These are phyloP conservation scores for Thomomys bottae DNA, from an alignment of 2,113 vertebrate species.

Conservation along the genomic window DNA sequence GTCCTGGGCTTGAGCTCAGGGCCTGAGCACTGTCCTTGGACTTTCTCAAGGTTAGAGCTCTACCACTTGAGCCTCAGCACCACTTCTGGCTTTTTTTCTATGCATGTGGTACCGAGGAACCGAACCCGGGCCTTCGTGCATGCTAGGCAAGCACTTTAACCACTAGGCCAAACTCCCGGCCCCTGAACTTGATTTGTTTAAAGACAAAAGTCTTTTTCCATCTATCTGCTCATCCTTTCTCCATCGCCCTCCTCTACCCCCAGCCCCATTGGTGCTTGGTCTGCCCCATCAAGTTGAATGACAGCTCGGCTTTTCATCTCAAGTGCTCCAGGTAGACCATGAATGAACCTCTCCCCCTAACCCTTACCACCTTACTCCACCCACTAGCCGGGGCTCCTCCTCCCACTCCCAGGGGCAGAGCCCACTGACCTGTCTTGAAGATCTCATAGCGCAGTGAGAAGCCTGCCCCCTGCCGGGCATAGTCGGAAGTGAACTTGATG, in stretches of 20 bases:
- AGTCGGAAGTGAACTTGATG: slow-evolving; percentile 98
- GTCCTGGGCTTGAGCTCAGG: too few species aligned
- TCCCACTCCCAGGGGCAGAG: neutral
- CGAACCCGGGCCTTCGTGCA: too few species aligned
- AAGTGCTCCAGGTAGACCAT: too few species aligned
- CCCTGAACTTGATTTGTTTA: too few species aligned
- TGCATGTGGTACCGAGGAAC: too few species aligned
- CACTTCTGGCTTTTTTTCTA: too few species aligned
- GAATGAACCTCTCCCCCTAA: neutral
- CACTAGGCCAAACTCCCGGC: too few species aligned
- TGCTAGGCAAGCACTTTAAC: too few species aligned
- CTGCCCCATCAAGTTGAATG: neutral
- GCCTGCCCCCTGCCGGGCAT: slow-evolving; percentile 97
- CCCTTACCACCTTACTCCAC: neutral
- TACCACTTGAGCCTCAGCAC: too few species aligned
- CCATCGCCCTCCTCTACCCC: rapidly evolving
- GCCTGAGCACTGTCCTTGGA: too few species aligned
- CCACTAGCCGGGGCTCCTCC: neutral
- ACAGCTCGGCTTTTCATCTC: neutral
- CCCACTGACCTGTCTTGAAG: slow-evolving; percentile 94
- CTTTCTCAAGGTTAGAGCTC: too few species aligned
- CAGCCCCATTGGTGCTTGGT: too few species aligned
- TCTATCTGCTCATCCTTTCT: neutral
- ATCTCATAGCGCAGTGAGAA: slow-evolving; percentile 99
- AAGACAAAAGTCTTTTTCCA: neutral